A percentile compares a stretch with the other conserved stretches of the same genome.
phyloP scores from a whole-genome alignment of 2,888 invertebrate species.

The Macaria notata region DNA sequence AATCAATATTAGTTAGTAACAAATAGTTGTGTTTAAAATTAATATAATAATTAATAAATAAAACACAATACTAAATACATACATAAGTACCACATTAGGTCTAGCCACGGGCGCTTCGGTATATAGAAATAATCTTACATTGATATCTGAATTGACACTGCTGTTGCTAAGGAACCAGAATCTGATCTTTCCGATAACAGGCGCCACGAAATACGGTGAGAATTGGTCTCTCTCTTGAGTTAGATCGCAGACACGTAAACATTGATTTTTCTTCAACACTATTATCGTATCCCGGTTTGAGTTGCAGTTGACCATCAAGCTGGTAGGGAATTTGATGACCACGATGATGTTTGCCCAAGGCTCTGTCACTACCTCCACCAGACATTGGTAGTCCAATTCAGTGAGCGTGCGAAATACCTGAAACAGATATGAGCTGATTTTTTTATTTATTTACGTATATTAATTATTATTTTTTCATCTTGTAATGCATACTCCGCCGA shows the following conservation, averaged over 20 bases:
- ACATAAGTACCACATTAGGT: too few species aligned
- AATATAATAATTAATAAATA: too few species aligned
- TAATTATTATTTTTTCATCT: too few species aligned
- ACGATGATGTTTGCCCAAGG: slow-evolving; percentile 43
- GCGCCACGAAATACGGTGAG: slow-evolving; percentile 51
- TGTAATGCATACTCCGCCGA: too few species aligned
- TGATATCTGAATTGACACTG: slow-evolving; percentile 65
- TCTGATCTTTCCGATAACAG: slow-evolving; percentile 48
- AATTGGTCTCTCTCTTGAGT: slow-evolving; percentile 33
- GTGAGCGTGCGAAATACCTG: slow-evolving; percentile 63
- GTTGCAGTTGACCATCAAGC: slow-evolving; percentile 28
- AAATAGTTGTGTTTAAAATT: too few species aligned
- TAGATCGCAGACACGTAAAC: slow-evolving; percentile 56
- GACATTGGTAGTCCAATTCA: slow-evolving; percentile 62
- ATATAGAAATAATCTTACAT: slow-evolving; percentile 48
- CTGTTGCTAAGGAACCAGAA: slow-evolving; percentile 67
- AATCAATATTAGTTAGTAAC: too few species aligned
- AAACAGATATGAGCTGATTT: slow-evolving; percentile 8
- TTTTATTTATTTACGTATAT: too few species aligned
- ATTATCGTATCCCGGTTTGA: slow-evolving; percentile 55
- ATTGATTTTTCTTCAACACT: slow-evolving; percentile 50
- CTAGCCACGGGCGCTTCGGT: not conserved
- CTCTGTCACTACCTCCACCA: slow-evolving; percentile 58
- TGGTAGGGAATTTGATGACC: slow-evolving; percentile 61
- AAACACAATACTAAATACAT: too few species aligned